Evolutionary conservation across 2,113 vertebrate genomes (phyloP), one percentile per base, ranked within the genome.

Genomic region (Raja brachyura): DNA sequence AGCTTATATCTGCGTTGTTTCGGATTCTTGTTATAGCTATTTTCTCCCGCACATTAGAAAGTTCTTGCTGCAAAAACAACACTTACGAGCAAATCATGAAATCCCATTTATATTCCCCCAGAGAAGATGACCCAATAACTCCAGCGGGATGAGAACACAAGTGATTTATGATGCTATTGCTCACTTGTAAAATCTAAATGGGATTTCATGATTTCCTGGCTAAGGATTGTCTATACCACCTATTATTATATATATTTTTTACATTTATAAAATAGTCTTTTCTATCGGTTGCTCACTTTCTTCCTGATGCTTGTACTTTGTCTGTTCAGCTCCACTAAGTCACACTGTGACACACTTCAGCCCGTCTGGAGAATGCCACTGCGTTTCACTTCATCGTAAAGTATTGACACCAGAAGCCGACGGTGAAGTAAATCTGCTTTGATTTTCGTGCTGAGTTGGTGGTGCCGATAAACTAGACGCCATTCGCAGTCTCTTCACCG

Each of bases 121-220:
- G 28, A 63, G 59, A 88, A 63, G 83, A 88, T 63, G 28, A 88
- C 83, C 83, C 59, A 88, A 88, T 88, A 63, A 66, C 61, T 88
- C 83, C 59, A 16, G 59, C n/a, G 59, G 59, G 83, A 88, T 63
- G 83, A 88, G 83, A 59, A 13, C n/a, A 63, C 59, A 88, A 63
- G 59, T 88, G 83, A 88, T 88, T 88, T 88, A 88, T 88, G 83
- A 88, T 88, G 81, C 54, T 61, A 59, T 85, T 59, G 25, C 54
- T 61, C 28, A 85, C 81, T 28, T 5, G 14, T 31, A 14, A 63
- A 88, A 88, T 88, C 59, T 88, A 88, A 88, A 88, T 88, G 83
- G 83, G n/a, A 88, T 88, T 88, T 88, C n/a, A 88, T 63, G 59
- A 88, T 88, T 88, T n/a, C 59, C 59, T 63, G 3, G 5, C 83